Evolutionary conservation across 2,888 invertebrate species (phyloP).

Genomic region (Phymatocera aterrima): DNA sequence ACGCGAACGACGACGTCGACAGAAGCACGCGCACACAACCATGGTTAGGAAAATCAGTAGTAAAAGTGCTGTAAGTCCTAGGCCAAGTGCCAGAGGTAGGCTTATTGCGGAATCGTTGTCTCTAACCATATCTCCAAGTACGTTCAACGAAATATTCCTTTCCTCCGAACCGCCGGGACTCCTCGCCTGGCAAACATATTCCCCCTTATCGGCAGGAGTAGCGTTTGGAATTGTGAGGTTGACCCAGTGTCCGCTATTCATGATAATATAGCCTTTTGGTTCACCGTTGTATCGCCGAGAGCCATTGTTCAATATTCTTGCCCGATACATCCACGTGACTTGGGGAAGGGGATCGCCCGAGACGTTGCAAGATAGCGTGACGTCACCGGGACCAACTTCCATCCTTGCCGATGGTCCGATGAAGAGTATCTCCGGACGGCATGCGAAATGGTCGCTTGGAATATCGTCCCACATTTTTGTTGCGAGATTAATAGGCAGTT

Average conservation of each 20-base stretch:
- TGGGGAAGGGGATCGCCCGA: conserved; percentile 86
- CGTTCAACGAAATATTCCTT: conserved; percentile 82
- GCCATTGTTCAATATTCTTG: conserved; percentile 75
- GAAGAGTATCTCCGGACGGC: conserved; percentile 82
- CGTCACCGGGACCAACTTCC: conserved; percentile 79
- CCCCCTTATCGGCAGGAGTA: conserved; percentile 81
- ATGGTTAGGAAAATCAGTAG: conserved; percentile 74
- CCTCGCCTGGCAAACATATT: conserved; percentile 87
- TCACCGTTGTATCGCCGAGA: conserved; percentile 75
- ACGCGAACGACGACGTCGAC: conserved; percentile 76
- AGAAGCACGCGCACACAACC: conserved; percentile 79
- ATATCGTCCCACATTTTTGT: conserved; percentile 86
- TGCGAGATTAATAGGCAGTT: conserved; percentile 82
- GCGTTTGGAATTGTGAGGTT: conserved; percentile 83
- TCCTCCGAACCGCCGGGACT: conserved; percentile 89
- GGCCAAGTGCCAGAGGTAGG: conserved; percentile 75
- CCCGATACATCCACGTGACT: conserved; percentile 85
- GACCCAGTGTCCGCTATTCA: conserved; percentile 68
- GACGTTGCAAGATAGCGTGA: conserved; percentile 86
- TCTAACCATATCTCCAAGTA: conserved; percentile 69
- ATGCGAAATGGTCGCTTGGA: conserved; percentile 86
- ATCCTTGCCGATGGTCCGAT: conserved; percentile 76
- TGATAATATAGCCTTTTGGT: conserved; percentile 58
- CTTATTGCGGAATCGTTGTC: conserved; percentile 66
- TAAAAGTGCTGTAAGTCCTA: conserved; percentile 76